phyloP scores from a whole-genome alignment of 1,140 invertebrate genomes.

The Brachionus rotundiformis region DNA sequence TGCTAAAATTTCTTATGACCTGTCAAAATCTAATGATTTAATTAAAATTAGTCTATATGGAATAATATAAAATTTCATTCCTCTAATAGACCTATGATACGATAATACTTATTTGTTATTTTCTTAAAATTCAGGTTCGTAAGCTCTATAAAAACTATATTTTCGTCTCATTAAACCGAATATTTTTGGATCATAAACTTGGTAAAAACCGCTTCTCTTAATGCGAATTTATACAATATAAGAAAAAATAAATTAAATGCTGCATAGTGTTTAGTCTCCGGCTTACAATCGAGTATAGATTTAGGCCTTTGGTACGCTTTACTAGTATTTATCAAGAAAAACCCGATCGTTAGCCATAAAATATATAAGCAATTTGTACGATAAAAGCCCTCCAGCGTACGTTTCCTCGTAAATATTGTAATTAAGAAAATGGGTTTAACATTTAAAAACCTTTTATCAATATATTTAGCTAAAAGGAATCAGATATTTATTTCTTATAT shows the following conservation, averaged over 20 bases:
- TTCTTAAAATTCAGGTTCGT: background rate
- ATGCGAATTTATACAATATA: too few species aligned
- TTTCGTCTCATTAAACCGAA: background rate
- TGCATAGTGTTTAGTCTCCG: too few species aligned
- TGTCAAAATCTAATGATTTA: slow-evolving; percentile 41
- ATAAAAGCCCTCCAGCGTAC: background rate
- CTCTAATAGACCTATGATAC: background rate
- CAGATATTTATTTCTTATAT: background rate
- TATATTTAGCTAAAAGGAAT: background rate
- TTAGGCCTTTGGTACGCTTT: too few species aligned
- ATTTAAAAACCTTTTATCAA: slow-evolving; percentile 5
- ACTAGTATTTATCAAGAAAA: too few species aligned
- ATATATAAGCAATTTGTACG: too few species aligned
- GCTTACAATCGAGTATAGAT: too few species aligned
- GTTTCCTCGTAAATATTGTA: background rate
- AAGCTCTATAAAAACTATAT: background rate
- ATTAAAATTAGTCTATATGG: slow-evolving; percentile 37
- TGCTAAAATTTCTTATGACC: slow-evolving; percentile 38
- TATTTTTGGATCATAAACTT: background rate
- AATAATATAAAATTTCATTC: background rate
- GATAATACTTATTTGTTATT: background rate
- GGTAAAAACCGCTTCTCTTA: too few species aligned
- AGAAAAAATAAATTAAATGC: too few species aligned
- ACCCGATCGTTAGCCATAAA: too few species aligned
- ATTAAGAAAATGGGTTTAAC: background rate